Evolutionary conservation across 2,888 invertebrate species (phyloP), one percentile per base, ranked within the genome.

Genomic region (Caenorhabditis zanzibari): DNA sequence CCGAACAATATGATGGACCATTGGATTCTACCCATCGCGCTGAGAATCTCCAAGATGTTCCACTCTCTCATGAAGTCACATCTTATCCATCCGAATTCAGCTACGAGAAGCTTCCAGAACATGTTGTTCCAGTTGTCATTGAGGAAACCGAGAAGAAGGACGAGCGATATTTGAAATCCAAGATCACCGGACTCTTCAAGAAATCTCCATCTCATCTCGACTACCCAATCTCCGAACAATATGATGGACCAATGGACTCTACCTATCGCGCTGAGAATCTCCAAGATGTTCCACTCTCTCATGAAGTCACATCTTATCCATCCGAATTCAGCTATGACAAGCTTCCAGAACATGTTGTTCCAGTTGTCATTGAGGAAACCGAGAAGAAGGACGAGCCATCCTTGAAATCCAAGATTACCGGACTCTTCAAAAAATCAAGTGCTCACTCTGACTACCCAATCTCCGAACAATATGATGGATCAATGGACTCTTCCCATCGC

Each of bases 141-240:
- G 68, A 69, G 12, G 68, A 69, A 22, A 41, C 68, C n/a, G 68
- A 69, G 68, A 69, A 69, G 68, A 72, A 72, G 72, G 71, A 71
- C 66, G 75, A 75, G 24, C 66, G 26, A 58, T 28, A 26, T 6
- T 52, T 79, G 38, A 83, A 74, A 47, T 58, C 47, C 41, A 81
- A 76, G 72, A 73, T 83, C 63, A 82, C 81, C 22, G 73, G 82
- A 56, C 56, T 79, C 22, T 80, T 82, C 80, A 77, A 82, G 52
- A 82, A 80, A 56, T 73, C 73, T 0, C 59, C 85, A 0, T 81
- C 87, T 52, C 88, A 88, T 41, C 73, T 71, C 22, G 87, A 87
- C 73, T 88, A 87, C 56, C 85, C 85, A 58, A 75, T 63, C n/a
- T 73, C 75, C 63, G 85, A 82, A 19, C 22, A 41, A 63, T 87